Conservation (phyloP, 2,797 vertebrate species). For the Lagodon rhomboides region DNA sequence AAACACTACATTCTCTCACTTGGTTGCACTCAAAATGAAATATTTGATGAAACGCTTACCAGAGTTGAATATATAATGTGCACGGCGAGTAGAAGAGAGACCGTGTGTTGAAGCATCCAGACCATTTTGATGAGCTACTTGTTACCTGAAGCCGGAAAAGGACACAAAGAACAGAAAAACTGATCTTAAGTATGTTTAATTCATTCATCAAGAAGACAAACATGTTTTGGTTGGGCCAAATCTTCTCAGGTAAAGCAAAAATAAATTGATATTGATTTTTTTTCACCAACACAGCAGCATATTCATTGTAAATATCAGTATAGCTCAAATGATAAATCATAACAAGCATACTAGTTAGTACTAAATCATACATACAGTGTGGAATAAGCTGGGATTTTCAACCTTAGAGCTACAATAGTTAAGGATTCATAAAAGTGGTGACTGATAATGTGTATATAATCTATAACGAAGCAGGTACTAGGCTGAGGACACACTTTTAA, state of each 20-base stretch:
- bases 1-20: background rate
- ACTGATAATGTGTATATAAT: background rate
- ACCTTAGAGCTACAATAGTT: background rate
- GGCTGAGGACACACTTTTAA: background rate
- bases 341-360: background rate
- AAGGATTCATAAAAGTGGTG: background rate
- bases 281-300: background rate
- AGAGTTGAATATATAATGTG: constrained; percentile 66
- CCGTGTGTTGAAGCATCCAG: constrained; percentile 56
- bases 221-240: background rate
- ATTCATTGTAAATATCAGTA: background rate
- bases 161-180: background rate
- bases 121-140: constrained; percentile 68
- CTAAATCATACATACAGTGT: background rate
- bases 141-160: constrained; percentile 47
- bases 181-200: background rate
- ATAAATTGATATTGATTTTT: too few species aligned
- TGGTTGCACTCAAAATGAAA: background rate
- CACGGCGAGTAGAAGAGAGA: constrained; percentile 65
- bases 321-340: background rate
- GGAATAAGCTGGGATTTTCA: background rate
- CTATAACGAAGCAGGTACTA: background rate
- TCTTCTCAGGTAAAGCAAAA: background rate
- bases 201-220: background rate
- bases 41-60: constrained; percentile 55